Percentiles rank a stretch among this genome's conserved stretches.
Conservation (phyloP, 2,113 vertebrate genomes). For the Bungarus multicinctus region DNA sequence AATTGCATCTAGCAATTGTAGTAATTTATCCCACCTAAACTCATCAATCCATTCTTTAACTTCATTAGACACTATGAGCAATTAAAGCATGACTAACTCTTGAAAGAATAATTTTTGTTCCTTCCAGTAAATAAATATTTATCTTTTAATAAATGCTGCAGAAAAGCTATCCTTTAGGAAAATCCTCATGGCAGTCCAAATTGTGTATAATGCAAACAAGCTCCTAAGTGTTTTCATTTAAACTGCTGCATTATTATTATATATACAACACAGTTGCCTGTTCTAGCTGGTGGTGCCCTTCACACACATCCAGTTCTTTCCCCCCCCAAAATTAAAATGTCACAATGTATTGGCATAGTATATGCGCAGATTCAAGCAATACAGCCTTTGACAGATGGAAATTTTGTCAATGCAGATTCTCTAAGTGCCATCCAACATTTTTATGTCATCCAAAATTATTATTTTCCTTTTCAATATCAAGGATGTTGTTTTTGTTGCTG, state of each 20-base stretch:
- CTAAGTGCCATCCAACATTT: neutral
- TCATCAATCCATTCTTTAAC: neutral
- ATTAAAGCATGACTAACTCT: neutral
- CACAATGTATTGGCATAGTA: neutral
- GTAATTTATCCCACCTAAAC: neutral
- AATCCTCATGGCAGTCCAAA: neutral
- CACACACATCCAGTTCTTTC: neutral
- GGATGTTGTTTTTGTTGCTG: neutral
- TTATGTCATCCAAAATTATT: neutral
- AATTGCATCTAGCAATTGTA: slow-evolving; percentile 12
- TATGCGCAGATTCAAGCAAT: neutral
- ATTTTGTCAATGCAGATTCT: neutral
- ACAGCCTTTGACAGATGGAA: neutral
- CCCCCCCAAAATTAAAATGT: neutral
- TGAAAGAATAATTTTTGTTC: slow-evolving; percentile 9
- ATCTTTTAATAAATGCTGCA: neutral
- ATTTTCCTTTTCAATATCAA: neutral
- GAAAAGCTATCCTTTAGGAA: neutral
- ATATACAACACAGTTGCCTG: neutral
- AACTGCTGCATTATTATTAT: neutral
- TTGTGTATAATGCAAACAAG: neutral
- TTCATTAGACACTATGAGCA: neutral
- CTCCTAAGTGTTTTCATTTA: neutral
- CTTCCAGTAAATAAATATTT: slow-evolving; percentile 4
- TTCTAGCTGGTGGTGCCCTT: neutral